Conservation (phyloP, 2,797 vertebrate genomes). For the Lacerta viridis region DNA sequence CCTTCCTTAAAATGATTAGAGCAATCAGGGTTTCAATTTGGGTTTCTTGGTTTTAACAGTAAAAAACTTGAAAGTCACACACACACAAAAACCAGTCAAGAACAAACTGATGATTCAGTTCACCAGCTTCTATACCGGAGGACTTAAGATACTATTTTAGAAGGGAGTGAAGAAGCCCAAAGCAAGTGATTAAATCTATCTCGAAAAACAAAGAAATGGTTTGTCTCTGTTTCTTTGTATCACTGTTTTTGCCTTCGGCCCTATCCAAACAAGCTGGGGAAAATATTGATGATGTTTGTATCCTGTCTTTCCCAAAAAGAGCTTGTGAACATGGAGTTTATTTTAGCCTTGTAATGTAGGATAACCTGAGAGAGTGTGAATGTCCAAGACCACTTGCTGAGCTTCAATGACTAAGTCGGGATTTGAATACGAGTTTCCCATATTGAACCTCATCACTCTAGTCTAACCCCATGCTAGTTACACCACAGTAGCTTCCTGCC, state of each 20-base stretch:
- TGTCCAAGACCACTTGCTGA: neutral
- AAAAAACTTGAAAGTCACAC: neutral
- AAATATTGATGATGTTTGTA: neutral
- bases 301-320: neutral
- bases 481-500: neutral
- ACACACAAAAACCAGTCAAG: neutral
- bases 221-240: neutral
- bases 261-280: neutral
- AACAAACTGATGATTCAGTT: neutral
- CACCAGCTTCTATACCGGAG: neutral
- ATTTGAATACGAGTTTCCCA: neutral
- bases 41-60: slow-evolving; percentile 27
- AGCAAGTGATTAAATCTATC: neutral
- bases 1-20: neutral
- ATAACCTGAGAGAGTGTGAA: neutral
- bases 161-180: neutral
- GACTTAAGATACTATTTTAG: neutral
- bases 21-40: neutral
- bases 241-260: neutral
- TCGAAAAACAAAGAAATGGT: neutral
- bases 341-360: neutral
- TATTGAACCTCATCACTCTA: neutral
- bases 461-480: neutral
- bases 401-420: neutral
- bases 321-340: neutral